phyloP scores from a whole-genome alignment of 2,888 invertebrate genomes.

The Bombylius discolor region DNA sequence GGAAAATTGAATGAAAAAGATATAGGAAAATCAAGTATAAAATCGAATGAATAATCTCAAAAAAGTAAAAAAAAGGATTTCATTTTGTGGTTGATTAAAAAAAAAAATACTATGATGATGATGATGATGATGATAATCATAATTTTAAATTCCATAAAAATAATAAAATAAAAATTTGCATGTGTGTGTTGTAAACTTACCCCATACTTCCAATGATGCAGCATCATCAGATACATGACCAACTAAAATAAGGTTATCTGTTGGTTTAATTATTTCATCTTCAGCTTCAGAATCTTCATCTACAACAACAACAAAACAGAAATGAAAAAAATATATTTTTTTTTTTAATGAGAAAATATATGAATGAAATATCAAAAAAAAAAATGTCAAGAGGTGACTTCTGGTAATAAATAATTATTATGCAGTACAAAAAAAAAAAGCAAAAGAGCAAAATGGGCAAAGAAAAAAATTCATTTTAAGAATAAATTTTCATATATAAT shows the following conservation, averaged over 20 bases:
- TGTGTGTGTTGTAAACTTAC: constrained; percentile 36
- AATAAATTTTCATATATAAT: too few relatives aligned
- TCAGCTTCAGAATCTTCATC: constrained; percentile 61
- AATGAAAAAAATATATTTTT: constrained; percentile 1
- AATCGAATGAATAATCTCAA: neutral
- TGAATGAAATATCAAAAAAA: too few relatives aligned
- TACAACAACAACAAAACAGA: neutral
- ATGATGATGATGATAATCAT: too few relatives aligned
- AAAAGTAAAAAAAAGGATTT: too few relatives aligned
- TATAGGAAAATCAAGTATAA: constrained; percentile 2
- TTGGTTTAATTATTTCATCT: constrained; percentile 75
- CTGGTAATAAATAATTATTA: too few relatives aligned
- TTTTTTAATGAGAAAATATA: neutral
- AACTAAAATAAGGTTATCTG: constrained; percentile 78
- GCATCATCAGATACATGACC: constrained; percentile 81
- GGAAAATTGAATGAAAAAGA: neutral
- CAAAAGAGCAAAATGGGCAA: too few relatives aligned
- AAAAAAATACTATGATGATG: neutral
- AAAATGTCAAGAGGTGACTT: too few relatives aligned
- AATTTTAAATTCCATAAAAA: neutral
- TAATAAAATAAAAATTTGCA: neutral
- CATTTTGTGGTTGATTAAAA: neutral
- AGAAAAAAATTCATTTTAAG: too few relatives aligned
- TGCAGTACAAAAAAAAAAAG: too few relatives aligned
- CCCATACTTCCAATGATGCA: constrained; percentile 76